Evolutionary conservation across 2,797 vertebrate species (phyloP).

Genomic region (Galaxias olidus): DNA sequence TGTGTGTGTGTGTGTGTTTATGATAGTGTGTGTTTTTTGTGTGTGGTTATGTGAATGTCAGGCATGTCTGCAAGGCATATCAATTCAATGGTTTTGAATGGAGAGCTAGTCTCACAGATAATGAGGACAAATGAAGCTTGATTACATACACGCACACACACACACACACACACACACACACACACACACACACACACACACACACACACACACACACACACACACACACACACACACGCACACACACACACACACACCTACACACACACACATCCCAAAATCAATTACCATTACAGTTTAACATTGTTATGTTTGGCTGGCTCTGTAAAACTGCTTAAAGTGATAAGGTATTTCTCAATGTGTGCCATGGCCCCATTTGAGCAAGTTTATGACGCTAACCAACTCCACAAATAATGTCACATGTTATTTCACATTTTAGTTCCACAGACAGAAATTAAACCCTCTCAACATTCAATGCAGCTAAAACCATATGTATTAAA

Average conservation of each 20-base stretch:
- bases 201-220: not conserved
- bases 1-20: no score
- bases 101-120: conserved; percentile 3
- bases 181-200: not conserved
- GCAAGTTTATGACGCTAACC: no score
- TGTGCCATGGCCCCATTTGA: not conserved
- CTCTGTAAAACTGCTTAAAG: not conserved
- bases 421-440: no score
- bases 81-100: not conserved
- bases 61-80: not conserved
- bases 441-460: no score
- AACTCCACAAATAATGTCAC: no score
- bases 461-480: no score
- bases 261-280: not conserved
- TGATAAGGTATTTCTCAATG: not conserved
- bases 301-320: not conserved
- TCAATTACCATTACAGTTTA: conserved; percentile 2
- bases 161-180: not conserved
- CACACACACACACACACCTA: not conserved
- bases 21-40: no score
- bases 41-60: no score
- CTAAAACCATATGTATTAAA: no score
- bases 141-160: not conserved
- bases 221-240: not conserved
- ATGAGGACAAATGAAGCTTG: conserved; percentile 6